A percentile compares a stretch with the other conserved stretches of the same genome.
phyloP scores from a whole-genome alignment of 1,140 invertebrate genomes.

The Formica exsecta region DNA sequence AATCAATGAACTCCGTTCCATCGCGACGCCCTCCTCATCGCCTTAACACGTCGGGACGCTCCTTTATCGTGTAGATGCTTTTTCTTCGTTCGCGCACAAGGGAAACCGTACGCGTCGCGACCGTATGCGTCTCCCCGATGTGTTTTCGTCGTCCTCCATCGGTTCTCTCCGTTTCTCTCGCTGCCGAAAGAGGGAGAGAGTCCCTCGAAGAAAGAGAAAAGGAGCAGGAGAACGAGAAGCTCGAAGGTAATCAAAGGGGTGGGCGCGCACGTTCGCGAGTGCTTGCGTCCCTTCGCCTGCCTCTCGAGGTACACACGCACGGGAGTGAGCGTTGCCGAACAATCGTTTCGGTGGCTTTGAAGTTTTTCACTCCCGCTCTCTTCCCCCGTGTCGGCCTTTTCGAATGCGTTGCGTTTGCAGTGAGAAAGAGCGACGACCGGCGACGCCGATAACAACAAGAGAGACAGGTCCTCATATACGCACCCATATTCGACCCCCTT shows the following conservation, averaged over 20 bases:
- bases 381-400: neutral
- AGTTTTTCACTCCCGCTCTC: conserved; percentile 69
- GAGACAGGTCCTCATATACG: conserved; percentile 59
- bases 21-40: conserved; percentile 1
- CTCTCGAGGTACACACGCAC: conserved; percentile 72
- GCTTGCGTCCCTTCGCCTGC: conserved; percentile 69
- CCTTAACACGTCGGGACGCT: neutral
- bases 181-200: conserved; percentile 26
- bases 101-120: neutral
- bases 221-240: conserved; percentile 55
- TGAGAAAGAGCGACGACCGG: neutral
- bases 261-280: conserved; percentile 75
- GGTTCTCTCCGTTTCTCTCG: neutral
- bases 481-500: conserved; percentile 48
- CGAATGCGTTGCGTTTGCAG: conserved; percentile 4
- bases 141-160: conserved; percentile 8
- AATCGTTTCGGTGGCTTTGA: conserved; percentile 82
- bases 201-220: conserved; percentile 46
- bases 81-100: conserved; percentile 27
- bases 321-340: conserved; percentile 78
- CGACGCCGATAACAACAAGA: conserved; percentile 33
- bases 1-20: conserved; percentile 42
- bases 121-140: neutral
- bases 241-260: conserved; percentile 80
- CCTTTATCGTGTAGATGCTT: conserved; percentile 11